These are phyloP conservation scores for Urocynchramus pylzowi DNA, from an alignment of 2,113 vertebrate species.

Conservation along the genomic window DNA sequence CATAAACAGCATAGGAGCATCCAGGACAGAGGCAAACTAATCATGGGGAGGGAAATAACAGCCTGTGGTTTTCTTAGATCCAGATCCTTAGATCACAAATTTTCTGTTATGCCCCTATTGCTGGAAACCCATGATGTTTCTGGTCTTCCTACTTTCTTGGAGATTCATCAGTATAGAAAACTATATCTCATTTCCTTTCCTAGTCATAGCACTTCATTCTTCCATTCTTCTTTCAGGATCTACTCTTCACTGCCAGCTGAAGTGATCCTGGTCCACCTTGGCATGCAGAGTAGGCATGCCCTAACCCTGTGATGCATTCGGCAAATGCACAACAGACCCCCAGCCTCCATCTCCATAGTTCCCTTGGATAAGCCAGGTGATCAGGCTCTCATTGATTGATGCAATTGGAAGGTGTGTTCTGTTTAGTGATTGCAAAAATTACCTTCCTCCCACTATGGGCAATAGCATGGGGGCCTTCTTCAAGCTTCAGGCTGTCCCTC, in stretches of 20 bases:
- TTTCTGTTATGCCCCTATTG: not conserved
- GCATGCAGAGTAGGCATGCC: not conserved
- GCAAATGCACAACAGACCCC: not conserved
- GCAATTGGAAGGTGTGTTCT: rapidly evolving
- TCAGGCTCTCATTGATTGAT: not conserved
- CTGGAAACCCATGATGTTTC: not conserved
- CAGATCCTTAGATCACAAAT: not conserved
- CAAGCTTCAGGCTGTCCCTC: not conserved
- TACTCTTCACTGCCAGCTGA: not conserved
- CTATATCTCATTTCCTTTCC: not conserved
- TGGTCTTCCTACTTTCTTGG: not conserved
- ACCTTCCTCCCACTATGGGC: not conserved
- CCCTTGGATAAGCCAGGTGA: not conserved
- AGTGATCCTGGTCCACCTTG: not conserved
- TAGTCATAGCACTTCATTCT: not conserved
- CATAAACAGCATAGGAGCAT: not conserved
- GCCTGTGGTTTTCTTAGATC: not conserved
- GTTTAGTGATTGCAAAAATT: not conserved
- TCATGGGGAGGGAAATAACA: not conserved
- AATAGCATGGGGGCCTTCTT: not conserved
- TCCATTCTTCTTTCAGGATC: not conserved
- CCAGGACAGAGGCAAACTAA: not conserved
- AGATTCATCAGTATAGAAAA: not conserved
- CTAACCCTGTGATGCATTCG: not conserved
- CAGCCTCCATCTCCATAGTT: not conserved